These are phyloP conservation scores for Maniola hyperantus DNA, from an alignment of 2,888 invertebrate genomes.

Conservation along the genomic window DNA sequence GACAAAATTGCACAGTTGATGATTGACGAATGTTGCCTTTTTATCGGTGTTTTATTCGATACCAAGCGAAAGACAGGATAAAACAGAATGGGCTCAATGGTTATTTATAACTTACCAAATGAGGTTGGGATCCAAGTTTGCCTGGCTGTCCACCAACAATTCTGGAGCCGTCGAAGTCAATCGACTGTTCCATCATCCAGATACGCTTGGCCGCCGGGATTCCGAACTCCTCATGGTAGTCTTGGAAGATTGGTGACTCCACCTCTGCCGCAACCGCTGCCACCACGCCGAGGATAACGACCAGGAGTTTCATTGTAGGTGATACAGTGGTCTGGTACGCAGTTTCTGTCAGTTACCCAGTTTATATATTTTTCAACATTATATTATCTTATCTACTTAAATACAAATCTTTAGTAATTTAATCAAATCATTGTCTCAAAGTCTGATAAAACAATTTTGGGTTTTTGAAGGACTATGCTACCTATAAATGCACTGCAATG, in stretches of 20 bases:
- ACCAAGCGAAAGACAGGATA: too few relatives aligned
- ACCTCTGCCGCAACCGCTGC: constrained; percentile 35
- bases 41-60: too few relatives aligned
- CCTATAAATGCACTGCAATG: too few relatives aligned
- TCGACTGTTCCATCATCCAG: constrained; percentile 42
- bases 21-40: too few relatives aligned
- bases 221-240: constrained; percentile 53
- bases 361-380: neutral
- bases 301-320: constrained; percentile 9
- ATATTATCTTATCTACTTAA: constrained; percentile 8
- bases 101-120: constrained; percentile 44
- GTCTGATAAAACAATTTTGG: neutral
- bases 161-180: constrained; percentile 46
- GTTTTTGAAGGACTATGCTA: too few relatives aligned
- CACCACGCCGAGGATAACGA: constrained; percentile 16
- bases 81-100: too few relatives aligned
- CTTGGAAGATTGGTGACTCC: constrained; percentile 35
- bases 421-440: neutral
- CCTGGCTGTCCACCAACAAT: constrained; percentile 48
- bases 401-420: neutral
- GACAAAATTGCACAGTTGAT: too few relatives aligned
- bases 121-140: constrained; percentile 44
- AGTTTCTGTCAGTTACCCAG: neutral
- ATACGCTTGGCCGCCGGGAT: constrained; percentile 50
- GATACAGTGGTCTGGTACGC: neutral